These are phyloP conservation scores for Cactoblastis cactorum DNA, from an alignment of 2,888 invertebrate species.

Conservation along the genomic window DNA sequence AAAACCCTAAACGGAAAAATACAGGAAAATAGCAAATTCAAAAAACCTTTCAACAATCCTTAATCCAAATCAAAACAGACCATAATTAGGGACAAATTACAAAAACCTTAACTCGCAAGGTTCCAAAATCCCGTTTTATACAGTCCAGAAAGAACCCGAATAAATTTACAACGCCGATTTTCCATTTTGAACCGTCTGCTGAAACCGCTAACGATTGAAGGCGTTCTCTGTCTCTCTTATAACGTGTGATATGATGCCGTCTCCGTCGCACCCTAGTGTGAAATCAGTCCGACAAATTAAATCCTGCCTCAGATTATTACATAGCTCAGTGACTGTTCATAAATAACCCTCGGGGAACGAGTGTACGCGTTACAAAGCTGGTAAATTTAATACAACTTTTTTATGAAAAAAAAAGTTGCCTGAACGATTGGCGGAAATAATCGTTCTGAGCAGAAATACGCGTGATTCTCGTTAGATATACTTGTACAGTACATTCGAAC, in stretches of 20 bases:
- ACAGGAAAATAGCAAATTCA: background rate
- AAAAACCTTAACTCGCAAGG: slow-evolving; percentile 19
- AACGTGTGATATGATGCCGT: slow-evolving; percentile 23
- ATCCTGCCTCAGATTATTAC: slow-evolving; percentile 86
- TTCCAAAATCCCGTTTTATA: slow-evolving; percentile 44
- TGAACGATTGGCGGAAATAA: background rate
- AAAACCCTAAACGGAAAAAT: background rate
- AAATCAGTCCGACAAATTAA: slow-evolving; percentile 87
- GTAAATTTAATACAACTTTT: slow-evolving; percentile 31
- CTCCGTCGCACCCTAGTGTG: slow-evolving; percentile 72
- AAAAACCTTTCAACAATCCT: background rate
- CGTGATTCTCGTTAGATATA: background rate
- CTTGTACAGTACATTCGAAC: too few relatives aligned
- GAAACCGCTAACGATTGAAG: slow-evolving; percentile 62
- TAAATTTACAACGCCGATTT: slow-evolving; percentile 52
- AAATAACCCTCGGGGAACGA: slow-evolving; percentile 74
- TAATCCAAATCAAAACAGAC: slow-evolving; percentile 7
- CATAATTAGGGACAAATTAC: slow-evolving; percentile 26
- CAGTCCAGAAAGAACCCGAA: slow-evolving; percentile 39
- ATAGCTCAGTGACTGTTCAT: slow-evolving; percentile 85
- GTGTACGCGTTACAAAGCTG: slow-evolving; percentile 36
- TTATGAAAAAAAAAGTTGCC: background rate
- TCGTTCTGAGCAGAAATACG: background rate
- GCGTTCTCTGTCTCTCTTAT: slow-evolving; percentile 30
- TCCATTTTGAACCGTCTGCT: slow-evolving; percentile 50